Evolutionary conservation across 2,888 invertebrate species (phyloP), one percentile per base, ranked within the genome.

Genomic region (Camptogramma bilineatum): DNA sequence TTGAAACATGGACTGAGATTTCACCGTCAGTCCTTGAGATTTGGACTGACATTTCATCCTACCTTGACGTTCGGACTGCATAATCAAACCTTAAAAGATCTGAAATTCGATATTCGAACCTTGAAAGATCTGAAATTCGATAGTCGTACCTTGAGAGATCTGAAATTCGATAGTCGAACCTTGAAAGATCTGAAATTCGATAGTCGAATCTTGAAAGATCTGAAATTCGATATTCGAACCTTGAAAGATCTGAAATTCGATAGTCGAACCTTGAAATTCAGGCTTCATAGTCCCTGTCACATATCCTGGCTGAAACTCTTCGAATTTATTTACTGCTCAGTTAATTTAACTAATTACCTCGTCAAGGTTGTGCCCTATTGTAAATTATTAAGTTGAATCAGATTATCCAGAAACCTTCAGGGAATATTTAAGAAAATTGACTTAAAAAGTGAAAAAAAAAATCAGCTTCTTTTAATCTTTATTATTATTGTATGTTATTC

Each of bases 251-350:
- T 46, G 21, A 18, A 28, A 39, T 48, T 50, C 34, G 17, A 16
- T 44, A 7, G 44, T 44, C 17, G 44, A 7, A 44, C 17, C 2
- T 44, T 44, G 17, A 44, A 44, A 16, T 17, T 16, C 17, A 44
- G 16, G 34, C 34, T 39, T 28, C n/a, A 56, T 52, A 42, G 44
- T 62, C 53, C 52, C 42, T 19, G 21, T 44, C 28, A 65, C 62
- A 62, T 70, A 73, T 71, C 73, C 70, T 54, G 66, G 64, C 62
- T 52, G 62, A 62, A 67, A 64, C 64, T 62, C 68, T 73, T 74
- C 64, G 62, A 76, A 72, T 72, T 77, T 71, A 64, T 74, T 64
- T 66, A 62, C 34, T 5, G 55, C 54, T 65, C 47, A 60, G 31
- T 55, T 48, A 21, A 52, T 58, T 62, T 24, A 47, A 50, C 47